phyloP scores from a whole-genome alignment of 2,113 vertebrate species.

The Myiopsitta monachus region DNA sequence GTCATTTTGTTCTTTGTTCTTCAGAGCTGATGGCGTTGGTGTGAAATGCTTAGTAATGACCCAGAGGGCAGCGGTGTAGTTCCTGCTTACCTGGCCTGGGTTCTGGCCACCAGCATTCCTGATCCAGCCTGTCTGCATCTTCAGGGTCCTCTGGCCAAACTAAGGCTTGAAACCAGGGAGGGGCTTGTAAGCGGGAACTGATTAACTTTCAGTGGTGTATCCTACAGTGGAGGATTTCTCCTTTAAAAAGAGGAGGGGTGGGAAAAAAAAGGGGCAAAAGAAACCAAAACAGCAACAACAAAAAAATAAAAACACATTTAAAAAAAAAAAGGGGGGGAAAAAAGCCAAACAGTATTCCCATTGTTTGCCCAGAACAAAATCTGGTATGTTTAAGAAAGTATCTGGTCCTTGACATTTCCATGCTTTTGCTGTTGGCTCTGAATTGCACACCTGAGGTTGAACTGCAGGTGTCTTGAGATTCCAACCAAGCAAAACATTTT shows the following conservation, averaged over 20 bases:
- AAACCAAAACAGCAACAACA: not conserved
- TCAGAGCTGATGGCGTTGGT: not conserved
- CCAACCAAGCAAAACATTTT: not conserved
- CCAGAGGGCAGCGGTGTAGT: not conserved
- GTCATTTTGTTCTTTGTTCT: not conserved
- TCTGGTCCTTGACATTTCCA: not conserved
- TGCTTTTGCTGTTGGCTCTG: not conserved
- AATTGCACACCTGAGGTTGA: not conserved
- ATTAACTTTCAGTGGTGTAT: not conserved
- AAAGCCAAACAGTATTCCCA: not conserved
- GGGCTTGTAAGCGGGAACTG: not conserved
- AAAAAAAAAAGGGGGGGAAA: not conserved
- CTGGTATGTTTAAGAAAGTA: not conserved
- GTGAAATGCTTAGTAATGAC: not conserved
- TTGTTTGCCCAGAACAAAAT: not conserved
- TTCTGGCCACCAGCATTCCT: not conserved
- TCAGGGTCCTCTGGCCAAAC: not conserved
- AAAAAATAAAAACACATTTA: not conserved
- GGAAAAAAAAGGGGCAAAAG: not conserved
- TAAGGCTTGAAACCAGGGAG: not conserved
- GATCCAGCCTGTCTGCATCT: not conserved
- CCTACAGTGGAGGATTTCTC: not conserved
- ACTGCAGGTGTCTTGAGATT: conserved; percentile 11
- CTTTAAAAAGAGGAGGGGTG: not conserved
- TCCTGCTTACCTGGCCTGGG: not conserved